These are phyloP conservation scores for Bombus difficillimus DNA, from an alignment of 1,140 invertebrate genomes.

Conservation along the genomic window DNA sequence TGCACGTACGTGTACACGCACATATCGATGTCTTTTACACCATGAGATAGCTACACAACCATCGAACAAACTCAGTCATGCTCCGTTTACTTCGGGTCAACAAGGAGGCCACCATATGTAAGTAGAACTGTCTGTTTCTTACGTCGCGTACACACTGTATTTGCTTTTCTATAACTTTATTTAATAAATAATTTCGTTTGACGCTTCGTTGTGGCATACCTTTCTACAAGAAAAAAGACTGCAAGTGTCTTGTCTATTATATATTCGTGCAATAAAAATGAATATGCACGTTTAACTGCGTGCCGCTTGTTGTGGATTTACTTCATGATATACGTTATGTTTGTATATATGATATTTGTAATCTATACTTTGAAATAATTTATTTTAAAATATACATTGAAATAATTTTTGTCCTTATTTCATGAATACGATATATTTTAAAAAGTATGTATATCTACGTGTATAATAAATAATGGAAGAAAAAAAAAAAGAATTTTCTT, in stretches of 20 bases:
- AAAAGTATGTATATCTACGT: too few species aligned
- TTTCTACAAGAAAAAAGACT: not conserved
- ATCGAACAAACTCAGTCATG: slow-evolving; percentile 71
- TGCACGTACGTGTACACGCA: not conserved
- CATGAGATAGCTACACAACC: slow-evolving; percentile 64
- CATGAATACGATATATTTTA: too few species aligned
- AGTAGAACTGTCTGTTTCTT: slow-evolving; percentile 46
- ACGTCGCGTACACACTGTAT: not conserved
- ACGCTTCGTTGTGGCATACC: not conserved
- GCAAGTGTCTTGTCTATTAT: not conserved
- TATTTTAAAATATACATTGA: too few species aligned
- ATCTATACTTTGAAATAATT: too few species aligned
- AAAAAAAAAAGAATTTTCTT: too few species aligned
- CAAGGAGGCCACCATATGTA: slow-evolving; percentile 51
- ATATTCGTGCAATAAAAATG: not conserved
- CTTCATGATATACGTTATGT: too few species aligned
- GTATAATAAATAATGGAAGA: too few species aligned
- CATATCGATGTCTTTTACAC: slow-evolving; percentile 41
- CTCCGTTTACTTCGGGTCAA: slow-evolving; percentile 73
- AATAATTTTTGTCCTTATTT: too few species aligned
- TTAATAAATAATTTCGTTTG: slow-evolving; percentile 2
- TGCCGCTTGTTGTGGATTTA: too few species aligned
- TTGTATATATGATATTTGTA: too few species aligned
- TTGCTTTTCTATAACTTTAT: not conserved
- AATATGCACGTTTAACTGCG: not conserved